Evolutionary conservation across 1,140 invertebrate species (phyloP).

Genomic region (Polyergus mexicanus): DNA sequence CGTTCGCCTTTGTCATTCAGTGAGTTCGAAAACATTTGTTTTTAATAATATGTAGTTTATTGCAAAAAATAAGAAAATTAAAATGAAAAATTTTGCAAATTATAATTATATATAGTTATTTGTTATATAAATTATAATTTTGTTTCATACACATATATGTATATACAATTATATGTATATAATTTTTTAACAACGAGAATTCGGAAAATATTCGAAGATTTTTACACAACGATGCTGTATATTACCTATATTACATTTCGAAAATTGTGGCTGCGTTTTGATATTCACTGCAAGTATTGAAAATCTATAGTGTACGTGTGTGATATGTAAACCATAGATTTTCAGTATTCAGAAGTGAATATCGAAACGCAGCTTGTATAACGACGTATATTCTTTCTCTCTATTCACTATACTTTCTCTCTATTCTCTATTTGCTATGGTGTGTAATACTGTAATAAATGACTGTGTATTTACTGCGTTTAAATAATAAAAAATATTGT

Average conservation of each 20-base stretch:
- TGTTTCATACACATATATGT: not conserved
- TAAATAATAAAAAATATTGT: constrained; percentile 1
- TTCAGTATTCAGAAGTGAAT: too few relatives aligned
- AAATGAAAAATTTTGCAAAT: not conserved
- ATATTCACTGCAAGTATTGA: too few relatives aligned
- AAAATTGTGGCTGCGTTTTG: too few relatives aligned
- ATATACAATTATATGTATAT: not conserved
- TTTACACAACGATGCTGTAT: not conserved
- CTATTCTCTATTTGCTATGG: not conserved
- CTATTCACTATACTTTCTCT: not conserved
- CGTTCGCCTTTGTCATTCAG: not conserved
- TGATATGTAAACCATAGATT: too few relatives aligned
- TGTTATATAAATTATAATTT: not conserved
- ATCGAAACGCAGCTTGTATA: too few relatives aligned
- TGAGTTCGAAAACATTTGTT: constrained; percentile 7
- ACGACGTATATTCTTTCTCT: not conserved
- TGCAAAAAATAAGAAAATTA: not conserved
- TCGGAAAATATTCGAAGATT: not conserved
- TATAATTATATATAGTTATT: not conserved
- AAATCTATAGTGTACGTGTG: too few relatives aligned
- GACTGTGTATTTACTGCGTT: constrained; percentile 21
- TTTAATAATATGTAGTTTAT: not conserved
- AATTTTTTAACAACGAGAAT: not conserved
- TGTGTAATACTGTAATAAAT: constrained; percentile 36
- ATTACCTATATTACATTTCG: not conserved